Percentiles rank a stretch among this genome's conserved stretches.
Evolutionary conservation across 2,113 vertebrate genomes (phyloP).

Genomic region (Hemibagrus wyckioides): DNA sequence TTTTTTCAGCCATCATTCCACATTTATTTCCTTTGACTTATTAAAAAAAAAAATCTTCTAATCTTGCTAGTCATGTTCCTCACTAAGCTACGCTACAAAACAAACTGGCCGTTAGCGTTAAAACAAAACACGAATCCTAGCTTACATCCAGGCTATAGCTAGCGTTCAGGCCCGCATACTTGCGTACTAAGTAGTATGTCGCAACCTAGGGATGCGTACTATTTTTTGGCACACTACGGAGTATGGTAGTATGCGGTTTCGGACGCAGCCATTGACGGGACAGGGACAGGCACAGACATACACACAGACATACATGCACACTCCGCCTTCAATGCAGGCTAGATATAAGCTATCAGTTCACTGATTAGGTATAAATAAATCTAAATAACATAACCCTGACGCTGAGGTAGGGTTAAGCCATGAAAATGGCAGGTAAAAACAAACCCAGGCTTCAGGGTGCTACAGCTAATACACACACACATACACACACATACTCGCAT

Average conservation of each 20-base stretch:
- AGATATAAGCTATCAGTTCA: neutral
- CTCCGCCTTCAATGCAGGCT: slow-evolving; percentile 3
- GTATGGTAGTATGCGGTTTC: slow-evolving; percentile 12
- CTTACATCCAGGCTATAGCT: slow-evolving; percentile 6
- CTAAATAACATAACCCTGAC: neutral
- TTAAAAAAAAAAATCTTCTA: no score
- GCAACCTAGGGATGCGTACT: neutral
- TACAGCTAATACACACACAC: neutral
- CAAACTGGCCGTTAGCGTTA: neutral
- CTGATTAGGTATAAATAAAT: neutral
- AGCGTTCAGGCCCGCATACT: slow-evolving; percentile 8
- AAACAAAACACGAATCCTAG: neutral
- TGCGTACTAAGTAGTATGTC: neutral
- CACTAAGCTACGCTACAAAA: neutral
- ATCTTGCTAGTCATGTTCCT: neutral
- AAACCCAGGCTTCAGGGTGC: neutral
- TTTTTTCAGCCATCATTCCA: neutral
- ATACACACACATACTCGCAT: neutral
- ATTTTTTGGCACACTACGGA: neutral
- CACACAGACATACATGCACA: neutral
- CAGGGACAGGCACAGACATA: neutral
- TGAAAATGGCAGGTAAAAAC: slow-evolving; percentile 11
- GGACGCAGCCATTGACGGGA: slow-evolving; percentile 27
- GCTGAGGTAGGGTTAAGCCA: neutral
- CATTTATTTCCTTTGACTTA: neutral